These are phyloP conservation scores for Dolichoris vasculosae DNA, from an alignment of 1,140 invertebrate species.

Conservation along the genomic window DNA sequence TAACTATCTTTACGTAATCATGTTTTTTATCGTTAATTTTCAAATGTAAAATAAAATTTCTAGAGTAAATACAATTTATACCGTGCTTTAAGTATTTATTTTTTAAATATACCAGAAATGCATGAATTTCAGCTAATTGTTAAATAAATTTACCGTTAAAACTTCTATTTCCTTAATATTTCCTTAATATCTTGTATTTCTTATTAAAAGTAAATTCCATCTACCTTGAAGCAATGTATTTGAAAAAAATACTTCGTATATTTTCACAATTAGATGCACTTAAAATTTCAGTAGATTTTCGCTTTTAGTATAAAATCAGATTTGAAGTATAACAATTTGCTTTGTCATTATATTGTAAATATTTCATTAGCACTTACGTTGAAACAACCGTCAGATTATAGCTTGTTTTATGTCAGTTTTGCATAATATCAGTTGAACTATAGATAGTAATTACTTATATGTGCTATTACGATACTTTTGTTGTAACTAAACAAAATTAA, in stretches of 20 bases:
- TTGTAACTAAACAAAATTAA: neutral
- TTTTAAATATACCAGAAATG: neutral
- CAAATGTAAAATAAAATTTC: too few species aligned
- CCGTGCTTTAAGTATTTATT: too few species aligned
- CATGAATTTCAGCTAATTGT: neutral
- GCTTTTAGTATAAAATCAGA: neutral
- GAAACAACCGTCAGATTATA: neutral
- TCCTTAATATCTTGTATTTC: too few species aligned
- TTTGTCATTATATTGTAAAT: constrained; percentile 20
- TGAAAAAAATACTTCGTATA: neutral
- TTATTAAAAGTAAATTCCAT: neutral
- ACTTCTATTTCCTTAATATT: too few species aligned
- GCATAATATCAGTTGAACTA: neutral
- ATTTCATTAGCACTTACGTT: constrained; percentile 12
- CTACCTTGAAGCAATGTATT: neutral
- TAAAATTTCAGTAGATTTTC: neutral
- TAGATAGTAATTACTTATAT: neutral
- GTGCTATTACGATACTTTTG: neutral
- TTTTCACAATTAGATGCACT: neutral
- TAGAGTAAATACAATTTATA: too few species aligned
- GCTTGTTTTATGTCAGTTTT: neutral
- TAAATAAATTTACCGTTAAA: too few species aligned
- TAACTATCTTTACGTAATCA: too few species aligned
- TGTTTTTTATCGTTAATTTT: neutral
- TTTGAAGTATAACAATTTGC: constrained; percentile 3